Base-by-base conservation (phyloP, 2,888 invertebrate genomes). In the Rotaria macrura region DNA sequence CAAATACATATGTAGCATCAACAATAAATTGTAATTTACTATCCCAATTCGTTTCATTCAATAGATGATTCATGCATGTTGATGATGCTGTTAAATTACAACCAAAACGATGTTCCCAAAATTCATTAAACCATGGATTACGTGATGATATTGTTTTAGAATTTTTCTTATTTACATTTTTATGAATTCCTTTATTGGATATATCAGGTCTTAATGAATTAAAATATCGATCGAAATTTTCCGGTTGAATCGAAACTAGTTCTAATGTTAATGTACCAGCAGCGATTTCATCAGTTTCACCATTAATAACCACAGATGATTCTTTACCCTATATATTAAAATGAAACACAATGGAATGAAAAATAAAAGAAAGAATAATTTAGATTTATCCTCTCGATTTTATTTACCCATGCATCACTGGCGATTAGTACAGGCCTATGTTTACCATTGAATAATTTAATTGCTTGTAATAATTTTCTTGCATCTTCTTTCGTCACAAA, bases 211-310 rank as follows among this genome's bases (percentile, higher is more conserved):
- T 79, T 43, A 79, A 79, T 43, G 79, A 25, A 43, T 79, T 79
- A 92, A 94, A 94, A 89, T 94, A 94, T 0, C 92, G 91, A 89
- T 94, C 93, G 88, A 94, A 94, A 74, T 93, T 93, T 0, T 93
- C 92, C 49, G 94, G 93, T 57, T 92, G 91, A 85, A 92, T 91
- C 2, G 94, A 93, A 88, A 93, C 93, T 7, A 94, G 90, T 89
- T 94, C 94, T n/a, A 94, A 93, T 0, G 94, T 94, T 86, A 94
- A 93, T 17, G 94, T 94, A 1, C 94, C 94, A 88, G 93, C 93
- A 0, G 94, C 94, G 47, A 93, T 93, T 34, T 93, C 92, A 88
- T 93, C 93, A 54, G 94, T 90, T 25, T 79, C 79, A 43, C 79
- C 79, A 10, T 93, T 93, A 88, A 93, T 93, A 0, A 94, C 93